Conservation (phyloP, 2,113 vertebrate species). For the Strix uralensis region DNA sequence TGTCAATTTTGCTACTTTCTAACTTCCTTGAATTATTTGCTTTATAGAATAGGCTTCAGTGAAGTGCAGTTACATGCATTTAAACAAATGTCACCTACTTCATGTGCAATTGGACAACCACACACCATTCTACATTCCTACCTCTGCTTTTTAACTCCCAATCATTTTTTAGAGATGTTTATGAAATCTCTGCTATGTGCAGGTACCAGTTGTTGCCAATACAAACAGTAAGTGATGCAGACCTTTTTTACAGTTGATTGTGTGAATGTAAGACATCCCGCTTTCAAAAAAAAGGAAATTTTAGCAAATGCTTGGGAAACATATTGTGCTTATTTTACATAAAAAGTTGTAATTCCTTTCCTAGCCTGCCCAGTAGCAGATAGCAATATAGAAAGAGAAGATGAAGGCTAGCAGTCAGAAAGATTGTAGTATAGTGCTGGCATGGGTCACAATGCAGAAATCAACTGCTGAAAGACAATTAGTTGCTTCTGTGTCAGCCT, state of each 20-base stretch:
- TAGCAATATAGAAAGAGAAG: background rate
- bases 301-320: background rate
- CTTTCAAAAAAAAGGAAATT: background rate
- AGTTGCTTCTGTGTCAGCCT: background rate
- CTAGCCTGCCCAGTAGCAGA: background rate
- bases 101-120: accelerated
- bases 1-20: background rate
- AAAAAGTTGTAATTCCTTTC: background rate
- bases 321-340: background rate
- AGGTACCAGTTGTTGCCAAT: background rate
- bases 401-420: background rate
- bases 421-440: background rate
- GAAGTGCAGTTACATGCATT: background rate
- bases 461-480: background rate
- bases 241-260: background rate
- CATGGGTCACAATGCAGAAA: background rate
- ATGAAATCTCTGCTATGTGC: background rate
- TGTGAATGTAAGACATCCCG: background rate
- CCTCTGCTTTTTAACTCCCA: background rate
- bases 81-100: background rate
- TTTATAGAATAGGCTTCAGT: background rate
- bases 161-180: background rate
- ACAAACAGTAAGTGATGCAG: background rate
- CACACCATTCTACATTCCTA: background rate
- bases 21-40: background rate